phyloP scores from a whole-genome alignment of 1,140 invertebrate species.

The Drosophila lini region DNA sequence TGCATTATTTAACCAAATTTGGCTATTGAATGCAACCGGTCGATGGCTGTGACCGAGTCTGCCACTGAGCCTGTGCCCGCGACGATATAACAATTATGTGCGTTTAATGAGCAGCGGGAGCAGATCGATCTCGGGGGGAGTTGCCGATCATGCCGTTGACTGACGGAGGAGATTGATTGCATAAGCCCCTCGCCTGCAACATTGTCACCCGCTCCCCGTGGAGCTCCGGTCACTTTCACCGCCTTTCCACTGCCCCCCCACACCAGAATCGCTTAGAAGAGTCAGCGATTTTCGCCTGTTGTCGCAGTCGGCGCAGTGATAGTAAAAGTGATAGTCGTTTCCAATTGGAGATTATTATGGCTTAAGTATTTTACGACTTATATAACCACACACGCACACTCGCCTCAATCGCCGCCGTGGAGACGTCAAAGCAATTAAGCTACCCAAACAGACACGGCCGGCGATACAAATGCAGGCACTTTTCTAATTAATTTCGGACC shows the following conservation, averaged over 20 bases:
- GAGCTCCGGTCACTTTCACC: conserved; percentile 59
- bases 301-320: conserved; percentile 45
- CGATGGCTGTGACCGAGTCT: conserved; percentile 16
- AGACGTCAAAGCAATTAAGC: conserved; percentile 77
- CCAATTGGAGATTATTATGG: conserved; percentile 81
- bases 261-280: conserved; percentile 73
- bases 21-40: conserved; percentile 80
- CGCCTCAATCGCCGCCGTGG: conserved; percentile 1
- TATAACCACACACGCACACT: conserved; percentile 66
- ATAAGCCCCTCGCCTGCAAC: conserved; percentile 47
- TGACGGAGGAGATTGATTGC: conserved; percentile 71
- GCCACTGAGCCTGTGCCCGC: conserved; percentile 7
- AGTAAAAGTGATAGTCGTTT: conserved; percentile 83
- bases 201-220: conserved; percentile 65
- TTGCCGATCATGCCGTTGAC: conserved; percentile 59
- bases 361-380: conserved; percentile 83
- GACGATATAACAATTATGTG: conserved; percentile 74
- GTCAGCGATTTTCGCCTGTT: conserved; percentile 67
- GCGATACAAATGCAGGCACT: conserved; percentile 58
- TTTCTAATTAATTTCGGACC: conserved; percentile 78
- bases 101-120: conserved; percentile 71
- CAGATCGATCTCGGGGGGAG: conserved; percentile 43
- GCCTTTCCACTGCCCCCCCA: conserved; percentile 18
- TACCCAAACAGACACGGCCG: conserved; percentile 61
- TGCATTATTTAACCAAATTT: conserved; percentile 80